Evolutionary conservation across 2,113 vertebrate species (phyloP), one percentile per base, ranked within the genome.

Genomic region (Sprattus sprattus): DNA sequence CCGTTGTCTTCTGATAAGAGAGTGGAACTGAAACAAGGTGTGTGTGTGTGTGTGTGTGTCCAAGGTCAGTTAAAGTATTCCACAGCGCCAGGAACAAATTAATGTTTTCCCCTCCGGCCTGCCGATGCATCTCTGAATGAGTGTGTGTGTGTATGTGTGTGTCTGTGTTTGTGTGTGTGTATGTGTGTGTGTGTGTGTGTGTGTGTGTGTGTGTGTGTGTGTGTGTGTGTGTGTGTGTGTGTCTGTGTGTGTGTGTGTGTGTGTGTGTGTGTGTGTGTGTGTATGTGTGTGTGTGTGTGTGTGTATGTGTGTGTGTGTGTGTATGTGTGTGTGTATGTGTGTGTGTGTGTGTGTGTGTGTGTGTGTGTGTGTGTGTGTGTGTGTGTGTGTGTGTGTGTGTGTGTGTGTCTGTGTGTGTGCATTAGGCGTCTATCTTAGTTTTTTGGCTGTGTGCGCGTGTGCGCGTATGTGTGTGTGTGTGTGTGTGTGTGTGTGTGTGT

Each of bases 11-110:
- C 46, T 7, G 46, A 47, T 47, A 47, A 47, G 46, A 47, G 46
- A 47, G 9, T 47, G 46, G 5, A 47, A 47, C 6, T 10, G 46
- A 47, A 47, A 47, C 46, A 47, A 4, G 47, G 54, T 60, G 54
- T 45, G n/a, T 57, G 54, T 57, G 54, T 60, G 54, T 67, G 60
- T 67, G 22, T 67, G 60, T 67, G 60, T 67, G 60, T 54, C 60
- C 60, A 67, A 67, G 60, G 60, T 67, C 60, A 67, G 60, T 67
- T 25, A 67, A 67, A 67, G 22, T 67, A 67, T 67, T 67, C 60
- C 60, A 39, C 39, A 39, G 39, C 39, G 39, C 39, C 39, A 25
- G 7, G 2, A n/a, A 67, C 60, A 67, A 67, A 67, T 6, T 1
- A 67, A 28, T 28, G 9, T n/a, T 67, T 7, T 67, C n/a, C n/a